Conservation (phyloP, 2,797 vertebrate genomes). For the Hybognathus amarus region DNA sequence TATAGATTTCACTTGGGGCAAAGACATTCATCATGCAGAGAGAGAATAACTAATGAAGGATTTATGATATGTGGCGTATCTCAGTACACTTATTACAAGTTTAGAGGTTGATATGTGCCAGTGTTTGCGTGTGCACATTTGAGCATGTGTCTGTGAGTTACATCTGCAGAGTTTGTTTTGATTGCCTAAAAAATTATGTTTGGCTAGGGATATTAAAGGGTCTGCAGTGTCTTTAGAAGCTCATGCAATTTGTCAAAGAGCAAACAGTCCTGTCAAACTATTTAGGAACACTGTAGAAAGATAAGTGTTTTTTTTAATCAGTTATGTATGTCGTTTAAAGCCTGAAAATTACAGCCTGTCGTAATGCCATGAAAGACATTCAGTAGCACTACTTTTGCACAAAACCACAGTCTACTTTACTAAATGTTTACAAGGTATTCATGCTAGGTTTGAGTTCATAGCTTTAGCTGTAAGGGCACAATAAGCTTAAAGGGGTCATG, state of each 20-base stretch:
- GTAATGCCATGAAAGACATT: neutral
- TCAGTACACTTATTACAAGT: slow-evolving; percentile 54
- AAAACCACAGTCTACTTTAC: neutral
- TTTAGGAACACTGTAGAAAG: neutral
- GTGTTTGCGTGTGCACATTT: slow-evolving; percentile 17
- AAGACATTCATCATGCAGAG: slow-evolving; percentile 43
- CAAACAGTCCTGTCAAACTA: slow-evolving; percentile 35
- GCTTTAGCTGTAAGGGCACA: neutral
- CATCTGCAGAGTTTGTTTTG: slow-evolving; percentile 39
- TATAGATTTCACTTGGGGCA: slow-evolving; percentile 50
- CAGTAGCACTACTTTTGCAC: neutral
- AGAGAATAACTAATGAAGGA: slow-evolving; percentile 56
- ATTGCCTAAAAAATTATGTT: slow-evolving; percentile 47
- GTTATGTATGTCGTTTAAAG: neutral
- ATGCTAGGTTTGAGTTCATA: neutral
- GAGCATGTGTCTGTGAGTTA: slow-evolving; percentile 19
- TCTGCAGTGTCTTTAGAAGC: slow-evolving; percentile 38
- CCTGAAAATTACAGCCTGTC: neutral
- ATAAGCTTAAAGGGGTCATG: no score
- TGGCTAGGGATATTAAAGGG: slow-evolving; percentile 40
- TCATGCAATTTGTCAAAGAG: slow-evolving; percentile 21
- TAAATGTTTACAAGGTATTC: neutral
- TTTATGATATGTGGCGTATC: slow-evolving; percentile 56
- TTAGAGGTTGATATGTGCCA: slow-evolving; percentile 27
- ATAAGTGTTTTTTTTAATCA: neutral